Conservation (phyloP, 1,140 invertebrate genomes). For the Bombus breviceps region DNA sequence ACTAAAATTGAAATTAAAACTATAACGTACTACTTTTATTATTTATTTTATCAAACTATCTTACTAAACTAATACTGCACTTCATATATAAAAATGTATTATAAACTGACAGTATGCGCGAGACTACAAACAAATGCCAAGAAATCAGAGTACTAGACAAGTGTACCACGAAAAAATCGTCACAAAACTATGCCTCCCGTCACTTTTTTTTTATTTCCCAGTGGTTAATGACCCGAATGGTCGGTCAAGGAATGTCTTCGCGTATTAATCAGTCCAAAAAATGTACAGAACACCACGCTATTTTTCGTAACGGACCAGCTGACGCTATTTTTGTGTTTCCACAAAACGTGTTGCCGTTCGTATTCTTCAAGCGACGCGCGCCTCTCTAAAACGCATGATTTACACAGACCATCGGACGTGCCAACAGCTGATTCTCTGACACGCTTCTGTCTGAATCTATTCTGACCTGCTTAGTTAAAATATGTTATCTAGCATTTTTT, state of each 20-base stretch:
- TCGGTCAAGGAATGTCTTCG: conserved; percentile 36
- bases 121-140: neutral
- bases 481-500: too few relatives aligned
- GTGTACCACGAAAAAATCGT: neutral
- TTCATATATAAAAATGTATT: too few relatives aligned
- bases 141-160: neutral
- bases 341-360: conserved; percentile 12
- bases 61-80: too few relatives aligned
- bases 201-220: conserved; percentile 44
- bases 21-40: too few relatives aligned
- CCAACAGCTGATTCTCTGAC: conserved; percentile 38
- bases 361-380: neutral
- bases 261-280: conserved; percentile 62
- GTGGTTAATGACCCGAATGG: conserved; percentile 56
- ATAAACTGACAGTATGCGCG: too few relatives aligned
- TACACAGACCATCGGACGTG: neutral
- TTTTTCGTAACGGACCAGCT: conserved; percentile 47
- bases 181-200: conserved; percentile 2
- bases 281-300: conserved; percentile 44
- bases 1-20: too few relatives aligned
- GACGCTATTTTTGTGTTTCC: conserved; percentile 49
- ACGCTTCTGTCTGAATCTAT: conserved; percentile 30
- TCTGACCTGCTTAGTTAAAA: too few relatives aligned
- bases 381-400: conserved; percentile 13
- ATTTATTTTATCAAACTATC: too few relatives aligned